phyloP scores from a whole-genome alignment of 2,797 vertebrate species.

The Scolopax rusticola region DNA sequence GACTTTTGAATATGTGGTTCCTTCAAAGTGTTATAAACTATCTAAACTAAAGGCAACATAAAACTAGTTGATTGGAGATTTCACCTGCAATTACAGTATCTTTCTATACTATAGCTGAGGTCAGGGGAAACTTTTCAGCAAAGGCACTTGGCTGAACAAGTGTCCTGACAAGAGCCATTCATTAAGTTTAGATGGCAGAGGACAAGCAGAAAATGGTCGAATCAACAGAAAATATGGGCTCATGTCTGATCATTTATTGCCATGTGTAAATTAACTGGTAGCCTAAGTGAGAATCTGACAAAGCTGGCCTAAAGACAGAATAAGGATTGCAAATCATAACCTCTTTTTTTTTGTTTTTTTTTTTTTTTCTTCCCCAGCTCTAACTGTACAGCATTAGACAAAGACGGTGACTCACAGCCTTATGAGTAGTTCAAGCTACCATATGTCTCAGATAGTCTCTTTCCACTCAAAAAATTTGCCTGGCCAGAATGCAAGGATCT shows the following conservation, averaged over 20 bases:
- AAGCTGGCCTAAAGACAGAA: not conserved
- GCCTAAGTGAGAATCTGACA: slow-evolving; percentile 1
- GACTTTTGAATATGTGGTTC: not conserved
- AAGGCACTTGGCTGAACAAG: not conserved
- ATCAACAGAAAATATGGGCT: slow-evolving; percentile 17
- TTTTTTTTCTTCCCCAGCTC: not conserved
- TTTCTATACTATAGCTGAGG: not conserved
- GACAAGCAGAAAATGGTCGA: not conserved
- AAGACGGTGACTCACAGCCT: not conserved
- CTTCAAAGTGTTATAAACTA: not conserved
- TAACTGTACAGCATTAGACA: not conserved
- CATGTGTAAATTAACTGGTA: not conserved
- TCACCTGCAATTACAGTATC: not conserved
- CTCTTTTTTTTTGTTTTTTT: not conserved
- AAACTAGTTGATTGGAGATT: not conserved
- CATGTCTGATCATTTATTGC: not conserved
- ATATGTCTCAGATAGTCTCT: not conserved
- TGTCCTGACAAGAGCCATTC: not conserved
- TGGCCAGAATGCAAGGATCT: not conserved
- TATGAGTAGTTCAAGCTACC: not conserved
- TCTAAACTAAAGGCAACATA: not conserved
- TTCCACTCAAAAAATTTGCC: not conserved
- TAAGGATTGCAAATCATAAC: not conserved
- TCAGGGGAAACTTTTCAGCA: not conserved
- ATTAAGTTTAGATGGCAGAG: not conserved